A percentile compares a stretch with the other conserved stretches of the same genome.
Conservation (phyloP, 2,113 vertebrate genomes). For the Herpetotheres cachinnans region DNA sequence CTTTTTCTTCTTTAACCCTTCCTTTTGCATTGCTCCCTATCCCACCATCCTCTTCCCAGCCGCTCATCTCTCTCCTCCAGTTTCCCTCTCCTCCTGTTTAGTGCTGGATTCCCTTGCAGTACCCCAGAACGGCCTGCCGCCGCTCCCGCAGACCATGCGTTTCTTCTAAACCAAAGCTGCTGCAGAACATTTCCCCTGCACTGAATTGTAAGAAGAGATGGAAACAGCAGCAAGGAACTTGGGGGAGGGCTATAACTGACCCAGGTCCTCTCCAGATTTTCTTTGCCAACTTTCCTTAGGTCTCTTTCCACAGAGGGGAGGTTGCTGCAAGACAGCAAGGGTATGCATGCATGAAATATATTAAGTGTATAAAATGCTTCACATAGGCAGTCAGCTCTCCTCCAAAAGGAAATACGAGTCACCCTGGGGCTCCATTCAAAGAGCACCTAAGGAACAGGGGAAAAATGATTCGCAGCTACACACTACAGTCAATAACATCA, state of each 20-base stretch:
- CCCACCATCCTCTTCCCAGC: background rate
- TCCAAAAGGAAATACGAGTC: background rate
- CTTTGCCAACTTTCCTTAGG: background rate
- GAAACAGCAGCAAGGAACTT: background rate
- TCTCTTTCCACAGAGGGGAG: background rate
- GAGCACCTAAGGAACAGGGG: background rate
- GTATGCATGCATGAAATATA: fast-evolving
- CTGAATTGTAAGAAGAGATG: background rate
- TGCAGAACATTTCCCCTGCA: background rate
- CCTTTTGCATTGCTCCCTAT: background rate
- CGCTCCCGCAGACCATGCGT: background rate
- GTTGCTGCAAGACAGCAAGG: background rate
- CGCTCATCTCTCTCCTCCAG: background rate
- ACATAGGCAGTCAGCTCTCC: background rate
- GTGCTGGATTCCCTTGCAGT: background rate
- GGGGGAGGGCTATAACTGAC: background rate
- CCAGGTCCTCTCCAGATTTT: background rate
- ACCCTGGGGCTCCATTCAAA: background rate
- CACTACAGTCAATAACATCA: fast-evolving
- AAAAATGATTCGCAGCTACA: background rate
- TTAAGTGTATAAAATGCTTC: background rate
- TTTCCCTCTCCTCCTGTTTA: background rate
- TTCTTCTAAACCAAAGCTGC: background rate
- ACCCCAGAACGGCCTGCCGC: background rate
- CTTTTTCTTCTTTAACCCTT: background rate